Percentiles rank a stretch among this genome's conserved stretches.
phyloP scores from a whole-genome alignment of 2,113 vertebrate species.

The Myotis yumanensis region DNA sequence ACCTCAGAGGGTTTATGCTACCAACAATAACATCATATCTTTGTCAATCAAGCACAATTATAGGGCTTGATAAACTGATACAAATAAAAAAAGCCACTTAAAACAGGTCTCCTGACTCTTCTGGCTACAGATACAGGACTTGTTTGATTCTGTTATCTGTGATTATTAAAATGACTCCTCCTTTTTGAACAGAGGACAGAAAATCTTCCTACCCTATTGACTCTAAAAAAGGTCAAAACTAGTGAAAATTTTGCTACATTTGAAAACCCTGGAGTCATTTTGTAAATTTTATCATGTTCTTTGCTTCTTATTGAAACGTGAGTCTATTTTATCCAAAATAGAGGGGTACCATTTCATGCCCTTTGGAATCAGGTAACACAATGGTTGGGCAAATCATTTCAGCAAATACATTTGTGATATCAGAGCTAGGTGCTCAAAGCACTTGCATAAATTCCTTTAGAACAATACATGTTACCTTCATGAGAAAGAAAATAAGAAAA shows the following conservation, averaged over 20 bases:
- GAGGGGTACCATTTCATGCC: not conserved
- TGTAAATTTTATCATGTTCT: not conserved
- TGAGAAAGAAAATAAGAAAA: conserved; percentile 52
- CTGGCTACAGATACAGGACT: not conserved
- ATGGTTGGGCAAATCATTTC: not conserved
- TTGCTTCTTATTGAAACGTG: not conserved
- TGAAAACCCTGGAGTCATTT: conserved; percentile 36
- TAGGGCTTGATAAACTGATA: not conserved
- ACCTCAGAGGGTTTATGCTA: conserved; percentile 46
- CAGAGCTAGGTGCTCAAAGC: not conserved
- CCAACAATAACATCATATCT: conserved; percentile 66
- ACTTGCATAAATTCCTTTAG: not conserved
- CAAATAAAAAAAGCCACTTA: conserved; percentile 40
- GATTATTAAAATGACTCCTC: not conserved
- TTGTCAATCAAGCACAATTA: conserved; percentile 60
- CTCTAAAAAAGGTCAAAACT: conserved; percentile 4
- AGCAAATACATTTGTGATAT: not conserved
- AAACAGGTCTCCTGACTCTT: conserved; percentile 51
- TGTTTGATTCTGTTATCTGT: conserved; percentile 31
- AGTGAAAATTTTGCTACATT: not conserved
- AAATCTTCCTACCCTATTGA: not conserved
- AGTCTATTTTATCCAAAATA: not conserved
- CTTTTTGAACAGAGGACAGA: not conserved
- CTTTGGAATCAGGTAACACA: not conserved
- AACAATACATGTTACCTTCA: conserved; percentile 42